These are phyloP conservation scores for Daubentonia madagascariensis DNA, from an alignment of 2,113 vertebrate genomes.

Conservation along the genomic window DNA sequence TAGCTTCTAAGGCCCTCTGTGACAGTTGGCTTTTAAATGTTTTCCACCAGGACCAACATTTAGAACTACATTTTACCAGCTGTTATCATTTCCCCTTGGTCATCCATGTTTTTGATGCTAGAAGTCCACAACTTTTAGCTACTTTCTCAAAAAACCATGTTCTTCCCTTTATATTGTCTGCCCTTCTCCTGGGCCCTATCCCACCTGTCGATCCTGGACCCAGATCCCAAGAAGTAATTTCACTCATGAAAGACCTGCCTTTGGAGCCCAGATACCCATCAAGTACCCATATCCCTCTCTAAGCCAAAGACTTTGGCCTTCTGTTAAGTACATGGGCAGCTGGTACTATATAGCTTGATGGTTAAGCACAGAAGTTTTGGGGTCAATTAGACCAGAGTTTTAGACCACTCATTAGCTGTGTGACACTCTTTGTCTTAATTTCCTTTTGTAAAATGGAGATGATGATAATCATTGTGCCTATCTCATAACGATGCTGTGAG, in stretches of 20 bases:
- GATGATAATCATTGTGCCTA: not conserved
- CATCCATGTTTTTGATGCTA: not conserved
- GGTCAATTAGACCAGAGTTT: not conserved
- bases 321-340: not conserved
- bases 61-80: not conserved
- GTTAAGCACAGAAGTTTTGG: not conserved
- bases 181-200: not conserved
- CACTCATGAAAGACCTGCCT: not conserved
- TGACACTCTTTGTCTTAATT: not conserved
- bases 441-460: not conserved
- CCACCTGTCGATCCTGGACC: not conserved
- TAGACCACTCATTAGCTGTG: not conserved
- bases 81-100: not conserved
- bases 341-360: not conserved
- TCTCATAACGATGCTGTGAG: not conserved
- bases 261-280: not conserved
- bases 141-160: not conserved
- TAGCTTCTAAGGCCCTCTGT: not conserved
- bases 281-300: not conserved
- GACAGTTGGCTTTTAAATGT: not conserved
- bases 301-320: not conserved
- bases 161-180: not conserved
- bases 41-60: not conserved
- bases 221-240: not conserved
- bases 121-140: not conserved